Conservation (phyloP, 2,888 invertebrate genomes). For the Tenthredo notha region DNA sequence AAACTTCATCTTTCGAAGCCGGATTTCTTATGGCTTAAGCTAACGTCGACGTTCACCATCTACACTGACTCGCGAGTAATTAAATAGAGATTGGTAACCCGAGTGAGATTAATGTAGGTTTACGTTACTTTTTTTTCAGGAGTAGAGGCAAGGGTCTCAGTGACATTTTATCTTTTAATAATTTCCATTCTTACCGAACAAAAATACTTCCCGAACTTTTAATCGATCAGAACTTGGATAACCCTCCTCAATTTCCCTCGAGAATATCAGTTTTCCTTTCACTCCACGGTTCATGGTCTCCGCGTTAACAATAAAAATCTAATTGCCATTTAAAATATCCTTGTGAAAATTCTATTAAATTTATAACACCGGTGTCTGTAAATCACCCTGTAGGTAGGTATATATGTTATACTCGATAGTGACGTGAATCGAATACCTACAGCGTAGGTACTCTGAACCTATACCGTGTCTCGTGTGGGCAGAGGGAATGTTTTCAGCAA, state of each 20-base stretch:
- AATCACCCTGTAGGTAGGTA: constrained; percentile 25
- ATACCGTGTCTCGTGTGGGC: neutral
- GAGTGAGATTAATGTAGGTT: constrained; percentile 32
- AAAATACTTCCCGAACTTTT: constrained; percentile 36
- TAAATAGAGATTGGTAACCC: constrained; percentile 39
- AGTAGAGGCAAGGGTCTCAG: neutral
- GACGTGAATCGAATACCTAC: constrained; percentile 32
- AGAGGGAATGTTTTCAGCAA: constrained; percentile 41
- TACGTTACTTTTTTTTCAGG: neutral
- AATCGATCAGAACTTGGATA: neutral
- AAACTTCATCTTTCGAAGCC: neutral
- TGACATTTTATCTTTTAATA: constrained; percentile 23
- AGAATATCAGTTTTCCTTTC: constrained; percentile 45
- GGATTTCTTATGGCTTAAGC: neutral
- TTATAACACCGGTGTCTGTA: constrained; percentile 18
- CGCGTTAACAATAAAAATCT: constrained; percentile 17
- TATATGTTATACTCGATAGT: neutral
- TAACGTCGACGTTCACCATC: neutral
- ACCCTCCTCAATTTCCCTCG: constrained; percentile 28
- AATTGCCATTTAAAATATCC: constrained; percentile 44
- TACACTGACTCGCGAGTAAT: constrained; percentile 14
- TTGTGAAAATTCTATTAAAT: constrained; percentile 39
- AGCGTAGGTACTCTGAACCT: neutral
- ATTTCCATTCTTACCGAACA: constrained; percentile 30
- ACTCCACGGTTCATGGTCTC: constrained; percentile 24